Evolutionary conservation across 1,140 invertebrate genomes (phyloP), one percentile per base, ranked within the genome.

Genomic region (Melanaphis sacchari): DNA sequence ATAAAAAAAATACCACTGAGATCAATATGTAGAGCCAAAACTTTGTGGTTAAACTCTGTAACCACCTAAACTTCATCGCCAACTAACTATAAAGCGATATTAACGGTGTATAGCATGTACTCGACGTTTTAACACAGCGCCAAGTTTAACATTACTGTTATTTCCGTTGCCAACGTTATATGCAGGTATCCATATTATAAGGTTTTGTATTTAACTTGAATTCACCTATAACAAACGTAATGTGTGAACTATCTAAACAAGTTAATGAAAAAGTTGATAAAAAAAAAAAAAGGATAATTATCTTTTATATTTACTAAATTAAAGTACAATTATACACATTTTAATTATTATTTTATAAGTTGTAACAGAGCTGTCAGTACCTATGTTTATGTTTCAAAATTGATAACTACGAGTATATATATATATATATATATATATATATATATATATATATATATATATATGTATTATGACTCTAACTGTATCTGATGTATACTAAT

Each of bases 71-170:
- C 90, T 82, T 92, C 41, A 92, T 81, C 90, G 90, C 59, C 90
- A 82, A 82, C 90, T 41, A 82, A 92, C 43, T 46, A 82, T 92
- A 46, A 43, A 46, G 41, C 76, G 31, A 81, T 92, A 49, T 91
- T 89, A 52, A 89, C 46, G 88, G n/a, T 76, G 66, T 91, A 91
- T 41, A 21, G 90, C 90, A 31, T 92, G 90, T 92, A 54, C 90
- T 92, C 66, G 90, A 92, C 90, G 66, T 92, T 82, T 92, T 82
- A 82, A 92, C 76, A 46, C 41, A 38, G 90, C 81, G 90, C 90
- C 90, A 92, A 92, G 90, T 92, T 92, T 92, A 91, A 91, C 66
- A 91, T 91, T 91, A 81, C 66, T 81, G 66, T 92, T 81, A 92
- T 92, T 82, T 92, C 66, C 66, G 66, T 92, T 92, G 66, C 41